Evolutionary conservation across 2,888 invertebrate species (phyloP), one percentile per base, ranked within the genome.

Genomic region (Apomyelois bistriatella): DNA sequence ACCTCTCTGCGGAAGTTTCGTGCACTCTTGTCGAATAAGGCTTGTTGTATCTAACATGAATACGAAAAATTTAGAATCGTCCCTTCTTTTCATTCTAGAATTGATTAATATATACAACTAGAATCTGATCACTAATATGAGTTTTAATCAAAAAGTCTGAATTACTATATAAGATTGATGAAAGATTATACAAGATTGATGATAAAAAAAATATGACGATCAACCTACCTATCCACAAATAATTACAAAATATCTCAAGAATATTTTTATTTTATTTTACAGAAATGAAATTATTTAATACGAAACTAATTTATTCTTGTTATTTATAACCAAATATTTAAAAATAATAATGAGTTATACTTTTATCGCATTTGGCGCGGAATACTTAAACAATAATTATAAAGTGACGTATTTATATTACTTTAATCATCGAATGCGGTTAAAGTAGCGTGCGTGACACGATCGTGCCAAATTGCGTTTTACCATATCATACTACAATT

Each of bases 1-100:
- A 82, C 79, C 78, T 77, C 73, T 61, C 66, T 67, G 64, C 70
- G 69, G 70, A 73, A 69, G 67, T 71, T 69, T 67, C 65, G 60
- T 73, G 66, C 68, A 65, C 61, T 69, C 66, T 61, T 58, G 52
- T 15, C 53, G 43, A 57, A 57, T 53, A 56, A 54, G 53, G 55
- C 54, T 56, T 15, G 53, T 54, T 50, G 53, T 46, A 50, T 57
- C 54, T 13, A 53, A 49, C 32, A 22, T 43, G 40, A 32, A 48
- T 50, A 48, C 36, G 52, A 48, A 47, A 50, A 41, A 48, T 53
- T 42, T n/a, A 12, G 12, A n/a, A 36, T 22, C 5, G 22, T 22
- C 22, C 22, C 22, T 22, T 22, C 22, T n/a, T n/a, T n/a, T n/a
- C n/a, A n/a, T n/a, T n/a, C n/a, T n/a, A n/a, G n/a, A n/a, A n/a